Evolutionary conservation across 2,888 invertebrate species (phyloP).

Genomic region (Hedychridium roseum): DNA sequence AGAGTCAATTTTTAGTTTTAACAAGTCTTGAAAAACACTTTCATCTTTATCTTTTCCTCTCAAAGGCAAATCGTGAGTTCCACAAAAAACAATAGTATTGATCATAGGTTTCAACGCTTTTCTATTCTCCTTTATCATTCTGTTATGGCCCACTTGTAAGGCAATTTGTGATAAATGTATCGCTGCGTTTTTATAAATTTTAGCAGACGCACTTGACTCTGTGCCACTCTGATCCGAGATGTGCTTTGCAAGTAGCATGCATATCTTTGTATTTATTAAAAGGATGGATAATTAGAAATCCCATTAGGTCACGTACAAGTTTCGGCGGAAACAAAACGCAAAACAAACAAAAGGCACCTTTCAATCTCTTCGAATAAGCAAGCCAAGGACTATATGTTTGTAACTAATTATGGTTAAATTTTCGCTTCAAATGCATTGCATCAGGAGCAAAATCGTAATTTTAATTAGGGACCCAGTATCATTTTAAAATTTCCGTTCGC

Average conservation of each 20-base stretch:
- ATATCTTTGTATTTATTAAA: not conserved
- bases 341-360: constrained; percentile 11
- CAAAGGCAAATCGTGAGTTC: constrained; percentile 35
- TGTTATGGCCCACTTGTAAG: not conserved
- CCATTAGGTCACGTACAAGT: constrained; percentile 4
- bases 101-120: constrained; percentile 18
- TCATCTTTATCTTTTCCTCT: constrained; percentile 30
- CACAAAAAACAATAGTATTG: constrained; percentile 33
- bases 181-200: too few relatives aligned
- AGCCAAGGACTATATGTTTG: constrained; percentile 9
- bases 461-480: not conserved
- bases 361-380: constrained; percentile 10
- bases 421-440: not conserved
- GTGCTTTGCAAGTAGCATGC: not conserved
- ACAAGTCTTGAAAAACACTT: constrained; percentile 30
- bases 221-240: not conserved
- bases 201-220: too few relatives aligned
- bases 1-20: constrained; percentile 31
- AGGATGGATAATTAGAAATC: not conserved
- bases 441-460: not conserved
- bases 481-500: not conserved
- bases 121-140: constrained; percentile 4
- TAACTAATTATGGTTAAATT: not conserved
- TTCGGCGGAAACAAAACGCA: constrained; percentile 11
- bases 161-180: too few relatives aligned